Evolutionary conservation across 2,888 invertebrate genomes (phyloP).

Genomic region (Andrena haemorrhoa): DNA sequence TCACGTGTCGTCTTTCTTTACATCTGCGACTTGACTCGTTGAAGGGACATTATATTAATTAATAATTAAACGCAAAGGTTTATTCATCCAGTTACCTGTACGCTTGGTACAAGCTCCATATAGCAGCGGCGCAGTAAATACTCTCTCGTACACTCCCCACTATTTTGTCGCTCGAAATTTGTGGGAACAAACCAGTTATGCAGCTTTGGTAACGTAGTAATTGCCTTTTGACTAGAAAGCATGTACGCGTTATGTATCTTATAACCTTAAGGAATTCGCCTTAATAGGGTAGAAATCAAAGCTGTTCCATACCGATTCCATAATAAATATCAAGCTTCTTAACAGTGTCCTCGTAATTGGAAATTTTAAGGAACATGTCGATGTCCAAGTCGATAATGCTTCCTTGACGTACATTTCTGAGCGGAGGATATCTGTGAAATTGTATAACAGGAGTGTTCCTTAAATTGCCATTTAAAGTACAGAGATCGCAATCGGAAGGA

Average conservation of each 20-base stretch:
- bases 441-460: neutral
- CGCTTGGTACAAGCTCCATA: constrained; percentile 98
- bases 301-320: constrained; percentile 91
- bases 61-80: too few species aligned
- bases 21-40: too few species aligned
- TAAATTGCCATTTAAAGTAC: neutral
- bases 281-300: constrained; percentile 8
- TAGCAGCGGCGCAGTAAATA: constrained; percentile 97
- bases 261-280: neutral
- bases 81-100: constrained; percentile 89
- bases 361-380: constrained; percentile 92
- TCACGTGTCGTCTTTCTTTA: too few species aligned
- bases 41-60: too few species aligned
- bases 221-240: constrained; percentile 93
- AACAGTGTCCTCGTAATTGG: constrained; percentile 96
- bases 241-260: constrained; percentile 16
- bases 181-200: constrained; percentile 97
- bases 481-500: constrained; percentile 1
- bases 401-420: constrained; percentile 85
- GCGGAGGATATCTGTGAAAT: constrained; percentile 38
- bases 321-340: constrained; percentile 96
- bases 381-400: constrained; percentile 92
- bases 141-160: constrained; percentile 97
- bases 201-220: constrained; percentile 96
- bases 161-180: constrained; percentile 91